These are phyloP conservation scores for Capromys pilorides DNA, from an alignment of 2,797 vertebrate genomes.

Conservation along the genomic window DNA sequence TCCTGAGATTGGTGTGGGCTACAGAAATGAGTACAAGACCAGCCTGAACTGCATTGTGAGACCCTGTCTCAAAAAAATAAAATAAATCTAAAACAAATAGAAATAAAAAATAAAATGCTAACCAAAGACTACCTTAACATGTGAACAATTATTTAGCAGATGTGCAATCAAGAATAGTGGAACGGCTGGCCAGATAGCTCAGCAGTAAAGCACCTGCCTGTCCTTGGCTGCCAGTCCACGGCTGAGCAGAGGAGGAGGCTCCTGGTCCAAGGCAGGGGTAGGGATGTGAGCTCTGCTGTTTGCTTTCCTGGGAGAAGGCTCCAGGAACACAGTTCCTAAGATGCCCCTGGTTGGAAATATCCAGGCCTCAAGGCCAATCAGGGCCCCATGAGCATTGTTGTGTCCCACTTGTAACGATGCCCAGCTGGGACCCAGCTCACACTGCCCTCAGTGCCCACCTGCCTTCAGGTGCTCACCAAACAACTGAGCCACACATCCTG, in stretches of 20 bases:
- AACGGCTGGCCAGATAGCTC: too few relatives aligned
- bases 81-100: too few relatives aligned
- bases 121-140: neutral
- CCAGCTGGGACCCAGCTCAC: neutral
- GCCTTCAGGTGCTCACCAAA: accelerated
- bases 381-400: neutral
- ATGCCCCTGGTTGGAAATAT: neutral
- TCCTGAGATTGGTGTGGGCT: too few relatives aligned
- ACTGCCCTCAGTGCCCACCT: accelerated
- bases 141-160: neutral
- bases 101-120: neutral
- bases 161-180: neutral
- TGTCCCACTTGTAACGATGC: neutral
- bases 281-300: too few relatives aligned
- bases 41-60: too few relatives aligned
- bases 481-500: neutral
- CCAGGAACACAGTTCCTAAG: neutral
- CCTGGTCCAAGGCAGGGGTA: accelerated
- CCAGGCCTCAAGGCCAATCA: too few relatives aligned
- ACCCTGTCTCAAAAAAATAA: too few relatives aligned
- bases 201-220: too few relatives aligned
- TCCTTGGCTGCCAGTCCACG: accelerated
- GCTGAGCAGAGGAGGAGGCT: neutral
- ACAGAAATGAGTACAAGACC: too few relatives aligned
- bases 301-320: neutral